Base-by-base conservation (phyloP, 2,888 invertebrate genomes). In the Spicauda simplicius region DNA sequence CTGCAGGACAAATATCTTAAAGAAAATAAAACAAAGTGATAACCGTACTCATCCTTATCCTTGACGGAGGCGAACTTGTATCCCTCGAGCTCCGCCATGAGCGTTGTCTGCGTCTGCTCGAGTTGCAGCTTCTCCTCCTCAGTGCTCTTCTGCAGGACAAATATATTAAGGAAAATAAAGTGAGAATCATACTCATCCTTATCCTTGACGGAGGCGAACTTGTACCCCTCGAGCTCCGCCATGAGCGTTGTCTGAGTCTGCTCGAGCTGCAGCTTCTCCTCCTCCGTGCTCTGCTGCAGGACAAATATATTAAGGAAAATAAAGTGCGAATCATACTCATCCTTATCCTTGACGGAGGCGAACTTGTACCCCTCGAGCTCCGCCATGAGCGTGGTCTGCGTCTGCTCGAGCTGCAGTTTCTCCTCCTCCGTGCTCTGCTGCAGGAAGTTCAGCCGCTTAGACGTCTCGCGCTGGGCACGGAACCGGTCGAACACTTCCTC, bases 41-140 rank as follows among this genome's bases (percentile, higher is more conserved):
- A 14, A 45, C 0, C 41, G 91, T 86, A 97, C 97, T 96, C 95
- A 88, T 97, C 97, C 70, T 95, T 95, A 77, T 97, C 97, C 83
- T 96, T 96, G 12, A 96, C 96, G 73, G 97, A 97, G 0, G 96
- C 95, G 82, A 96, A 97, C 83, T 97, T 97, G 70, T 95, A 96
- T 2, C 95, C 94, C 77, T 97, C 97, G 61, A 97, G 87, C 79
- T 97, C 96, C 0, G 94, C 93, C 71, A 94, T 93, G 50, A 97
- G 91, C 0, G 91, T 85, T 16, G 97, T 95, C 70, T 96, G 94
- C 33, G 94, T 94, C 41, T 93, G 93, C 79, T 97, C 97, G 69
- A 97, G 79, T 53, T 93, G 90, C 41, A 94, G 93, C 78, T 97
- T 97, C 81, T 97, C 96, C 10, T 95, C 94, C 76, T 97, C 97